phyloP scores from a whole-genome alignment of 2,888 invertebrate genomes.

The Rhabditophanes sp. region DNA sequence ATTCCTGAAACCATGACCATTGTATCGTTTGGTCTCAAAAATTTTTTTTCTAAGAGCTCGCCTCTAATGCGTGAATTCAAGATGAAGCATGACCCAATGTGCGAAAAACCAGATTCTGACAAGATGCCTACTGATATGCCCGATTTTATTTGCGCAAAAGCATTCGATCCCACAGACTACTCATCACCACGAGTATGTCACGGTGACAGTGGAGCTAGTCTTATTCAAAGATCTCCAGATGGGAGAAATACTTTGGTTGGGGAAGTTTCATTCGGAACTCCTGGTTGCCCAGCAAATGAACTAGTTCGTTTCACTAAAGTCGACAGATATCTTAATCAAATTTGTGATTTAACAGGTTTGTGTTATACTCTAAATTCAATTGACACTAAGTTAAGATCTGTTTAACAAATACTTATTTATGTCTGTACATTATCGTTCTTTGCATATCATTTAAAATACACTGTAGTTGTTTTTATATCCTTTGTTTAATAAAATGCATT shows the following conservation, averaged over 20 bases:
- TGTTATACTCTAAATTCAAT: no score
- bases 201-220: constrained; percentile 36
- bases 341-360: constrained; percentile 5
- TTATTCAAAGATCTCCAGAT: constrained; percentile 19
- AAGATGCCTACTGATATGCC: constrained; percentile 22
- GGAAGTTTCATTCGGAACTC: constrained; percentile 38
- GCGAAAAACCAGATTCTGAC: constrained; percentile 30
- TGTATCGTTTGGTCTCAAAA: no score
- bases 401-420: no score
- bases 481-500: no score
- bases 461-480: no score
- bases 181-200: constrained; percentile 33
- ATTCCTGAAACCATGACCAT: constrained; percentile 19
- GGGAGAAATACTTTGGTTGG: constrained; percentile 26
- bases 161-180: constrained; percentile 22
- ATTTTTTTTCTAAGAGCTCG: constrained; percentile 26
- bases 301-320: constrained; percentile 35
- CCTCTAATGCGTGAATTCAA: constrained; percentile 33
- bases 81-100: constrained; percentile 29
- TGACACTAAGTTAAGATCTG: no score
- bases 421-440: no score
- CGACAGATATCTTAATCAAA: constrained; percentile 21
- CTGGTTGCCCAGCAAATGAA: constrained; percentile 39
- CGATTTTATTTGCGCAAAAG: constrained; percentile 37
- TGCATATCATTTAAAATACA: no score